Percentiles rank a stretch among this genome's conserved stretches.
Evolutionary conservation across 2,113 vertebrate genomes (phyloP).

Genomic region (Hippolais icterina): DNA sequence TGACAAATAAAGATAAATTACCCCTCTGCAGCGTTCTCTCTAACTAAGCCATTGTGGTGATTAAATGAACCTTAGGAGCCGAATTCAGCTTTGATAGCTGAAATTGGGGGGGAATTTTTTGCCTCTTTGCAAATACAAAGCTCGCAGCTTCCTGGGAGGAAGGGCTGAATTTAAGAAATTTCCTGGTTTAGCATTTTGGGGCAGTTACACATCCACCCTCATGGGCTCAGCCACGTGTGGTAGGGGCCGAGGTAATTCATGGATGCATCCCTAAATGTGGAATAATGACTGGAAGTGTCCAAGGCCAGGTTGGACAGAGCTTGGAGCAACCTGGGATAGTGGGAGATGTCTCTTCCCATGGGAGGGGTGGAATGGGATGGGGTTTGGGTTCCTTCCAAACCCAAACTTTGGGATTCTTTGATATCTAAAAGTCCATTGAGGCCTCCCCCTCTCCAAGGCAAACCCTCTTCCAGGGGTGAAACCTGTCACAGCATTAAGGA

Average conservation of each 20-base stretch:
- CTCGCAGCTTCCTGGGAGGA: background rate
- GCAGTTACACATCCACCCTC: accelerated
- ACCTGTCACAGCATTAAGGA: accelerated
- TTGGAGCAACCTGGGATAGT: background rate
- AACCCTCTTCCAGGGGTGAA: background rate
- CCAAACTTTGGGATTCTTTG: background rate
- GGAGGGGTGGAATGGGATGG: background rate
- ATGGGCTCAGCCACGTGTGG: accelerated
- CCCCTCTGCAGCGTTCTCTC: slow-evolving; percentile 37
- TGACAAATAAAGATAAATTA: slow-evolving; percentile 78
- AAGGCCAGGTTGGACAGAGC: background rate
- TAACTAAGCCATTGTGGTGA: slow-evolving; percentile 58
- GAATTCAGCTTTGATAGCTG: slow-evolving; percentile 60
- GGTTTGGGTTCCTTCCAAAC: background rate
- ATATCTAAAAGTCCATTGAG: background rate
- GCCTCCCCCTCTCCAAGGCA: background rate
- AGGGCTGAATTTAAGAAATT: background rate
- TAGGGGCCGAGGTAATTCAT: accelerated
- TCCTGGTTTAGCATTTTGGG: background rate
- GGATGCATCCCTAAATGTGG: background rate
- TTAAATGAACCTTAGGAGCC: slow-evolving; percentile 49
- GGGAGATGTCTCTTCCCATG: background rate
- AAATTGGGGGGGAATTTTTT: background rate
- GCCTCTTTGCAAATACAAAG: background rate
- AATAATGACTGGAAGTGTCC: background rate